Evolutionary conservation across 2,888 invertebrate species (phyloP), one percentile per base, ranked within the genome.

Genomic region (Diploptera punctata): DNA sequence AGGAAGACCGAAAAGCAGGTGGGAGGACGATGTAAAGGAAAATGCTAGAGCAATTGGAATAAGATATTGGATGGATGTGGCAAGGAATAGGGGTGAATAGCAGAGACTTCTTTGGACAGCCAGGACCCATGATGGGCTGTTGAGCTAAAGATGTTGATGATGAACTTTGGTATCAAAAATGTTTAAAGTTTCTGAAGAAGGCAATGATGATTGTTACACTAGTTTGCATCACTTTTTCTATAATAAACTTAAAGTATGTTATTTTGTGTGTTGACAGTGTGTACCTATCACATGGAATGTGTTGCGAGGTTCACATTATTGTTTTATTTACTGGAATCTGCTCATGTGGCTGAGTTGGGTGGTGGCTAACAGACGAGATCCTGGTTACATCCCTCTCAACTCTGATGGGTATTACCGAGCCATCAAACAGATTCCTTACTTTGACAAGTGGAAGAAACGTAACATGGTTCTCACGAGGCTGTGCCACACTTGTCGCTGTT

Each of bases 281-380:
- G 90, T 97, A 76, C 96, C 96, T 0, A 87, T 94, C 52, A 97
- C 96, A 0, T 97, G 96, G 96, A 93, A 95, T 80, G 90, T 93
- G 7, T 83, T 96, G 49, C 88, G 94, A 0, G 90, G 93, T 0
- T 94, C 93, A 0, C 96, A 97, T 81, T 94, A 96, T 79, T 91
- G 94, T 79, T 97, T 97, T 82, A 90, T 97, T 75, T 93, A 94
- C 79, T 93, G 94, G 92, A 97, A 97, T 82, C 86, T 90, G 4
- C 89, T 95, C 10, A 97, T 97, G 96, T 97, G 97, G 97, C 85
- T 96, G 10, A 94, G 94, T 79, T 94, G 97, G 92, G 88, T 94
- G 71, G 91, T 95, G 62, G 95, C 96, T 3, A 96, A 95, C 80
- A 88, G 95, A 19, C 89, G 92, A 68, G 94, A 97, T 83, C 97